phyloP scores from a whole-genome alignment of 2,113 vertebrate genomes.

The Salvelinus sp. region DNA sequence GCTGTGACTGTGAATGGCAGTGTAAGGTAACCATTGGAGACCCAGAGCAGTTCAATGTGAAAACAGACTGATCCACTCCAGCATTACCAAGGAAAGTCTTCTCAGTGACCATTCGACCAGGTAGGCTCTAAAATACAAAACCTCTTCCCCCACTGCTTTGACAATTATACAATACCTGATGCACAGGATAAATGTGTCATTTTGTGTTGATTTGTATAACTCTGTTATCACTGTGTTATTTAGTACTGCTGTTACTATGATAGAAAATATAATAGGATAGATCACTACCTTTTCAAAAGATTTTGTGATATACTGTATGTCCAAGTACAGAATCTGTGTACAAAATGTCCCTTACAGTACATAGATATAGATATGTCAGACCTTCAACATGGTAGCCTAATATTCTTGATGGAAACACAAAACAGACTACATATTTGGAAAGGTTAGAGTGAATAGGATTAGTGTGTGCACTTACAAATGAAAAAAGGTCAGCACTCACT shows the following conservation, averaged over 20 bases:
- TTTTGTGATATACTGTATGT: neutral
- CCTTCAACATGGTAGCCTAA: too few relatives aligned
- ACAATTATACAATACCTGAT: neutral
- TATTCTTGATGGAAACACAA: too few relatives aligned
- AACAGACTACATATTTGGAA: too few relatives aligned
- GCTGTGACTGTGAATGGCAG: conserved; percentile 33
- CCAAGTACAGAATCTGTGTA: too few relatives aligned
- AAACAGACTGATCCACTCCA: conserved; percentile 22
- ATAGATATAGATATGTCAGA: neutral
- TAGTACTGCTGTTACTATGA: neutral
- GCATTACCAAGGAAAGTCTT: conserved; percentile 17
- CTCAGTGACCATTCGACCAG: conserved; percentile 25
- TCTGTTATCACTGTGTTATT: neutral
- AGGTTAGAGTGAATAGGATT: too few relatives aligned
- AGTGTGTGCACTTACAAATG: too few relatives aligned
- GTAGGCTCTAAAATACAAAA: conserved; percentile 31
- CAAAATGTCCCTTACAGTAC: too few relatives aligned
- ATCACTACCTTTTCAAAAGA: neutral
- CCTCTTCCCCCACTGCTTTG: neutral
- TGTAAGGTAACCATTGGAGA: conserved; percentile 20
- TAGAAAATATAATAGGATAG: neutral
- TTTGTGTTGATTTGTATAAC: neutral
- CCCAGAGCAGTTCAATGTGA: conserved; percentile 26
- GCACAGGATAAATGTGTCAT: neutral
- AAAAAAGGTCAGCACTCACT: too few relatives aligned